Evolutionary conservation across 2,888 invertebrate species (phyloP).

Genomic region (Spisula subtruncata): DNA sequence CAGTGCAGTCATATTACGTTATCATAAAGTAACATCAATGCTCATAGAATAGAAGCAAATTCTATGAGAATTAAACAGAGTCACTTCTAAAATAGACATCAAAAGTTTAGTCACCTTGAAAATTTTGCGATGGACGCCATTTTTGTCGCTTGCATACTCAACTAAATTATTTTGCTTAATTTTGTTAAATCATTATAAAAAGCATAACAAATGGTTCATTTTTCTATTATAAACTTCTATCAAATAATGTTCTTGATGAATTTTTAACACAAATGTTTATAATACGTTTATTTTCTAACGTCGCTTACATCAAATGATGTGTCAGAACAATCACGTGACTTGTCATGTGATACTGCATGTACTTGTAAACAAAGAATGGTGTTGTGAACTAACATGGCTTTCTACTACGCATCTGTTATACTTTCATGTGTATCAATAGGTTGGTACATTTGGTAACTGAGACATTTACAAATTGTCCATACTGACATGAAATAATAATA

Average conservation of each 20-base stretch:
- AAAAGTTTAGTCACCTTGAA: slow-evolving; percentile 50
- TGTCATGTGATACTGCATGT: slow-evolving; percentile 39
- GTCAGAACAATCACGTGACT: slow-evolving; percentile 39
- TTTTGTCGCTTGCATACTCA: slow-evolving; percentile 33
- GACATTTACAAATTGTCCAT: no score
- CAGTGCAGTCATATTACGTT: not conserved
- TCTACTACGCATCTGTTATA: not conserved
- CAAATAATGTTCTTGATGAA: no score
- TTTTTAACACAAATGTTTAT: no score
- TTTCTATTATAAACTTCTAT: no score
- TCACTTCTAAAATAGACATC: not conserved
- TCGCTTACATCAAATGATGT: slow-evolving; percentile 28
- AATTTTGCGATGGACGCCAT: slow-evolving; percentile 47
- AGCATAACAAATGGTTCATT: no score
- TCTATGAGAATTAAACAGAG: not conserved
- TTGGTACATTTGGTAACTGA: not conserved
- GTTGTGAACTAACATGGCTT: slow-evolving; percentile 1
- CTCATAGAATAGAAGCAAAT: not conserved
- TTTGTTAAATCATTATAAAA: no score
- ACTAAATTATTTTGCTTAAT: no score
- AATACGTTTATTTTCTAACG: not conserved
- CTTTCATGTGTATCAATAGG: slow-evolving; percentile 11
- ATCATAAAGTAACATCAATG: not conserved
- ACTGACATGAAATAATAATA: no score
- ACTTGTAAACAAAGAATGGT: slow-evolving; percentile 19